Conservation (phyloP, 1,140 invertebrate species). For the Orchestia grillus region DNA sequence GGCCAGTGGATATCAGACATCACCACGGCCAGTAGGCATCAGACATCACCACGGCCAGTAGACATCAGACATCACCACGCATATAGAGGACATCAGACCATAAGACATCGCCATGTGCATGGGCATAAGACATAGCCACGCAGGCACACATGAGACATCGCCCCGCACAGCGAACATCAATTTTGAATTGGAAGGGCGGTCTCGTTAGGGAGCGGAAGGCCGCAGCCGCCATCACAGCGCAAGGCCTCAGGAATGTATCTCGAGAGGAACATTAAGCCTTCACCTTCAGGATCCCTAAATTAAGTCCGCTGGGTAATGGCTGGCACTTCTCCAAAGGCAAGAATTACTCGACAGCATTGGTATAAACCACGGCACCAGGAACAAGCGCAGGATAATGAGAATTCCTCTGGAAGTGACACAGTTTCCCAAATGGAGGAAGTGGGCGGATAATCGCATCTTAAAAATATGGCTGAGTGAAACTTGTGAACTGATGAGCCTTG, state of each 20-base stretch:
- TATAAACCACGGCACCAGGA: not conserved
- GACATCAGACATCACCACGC: too few relatives aligned
- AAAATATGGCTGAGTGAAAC: too few relatives aligned
- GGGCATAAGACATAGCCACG: not conserved
- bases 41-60: too few relatives aligned
- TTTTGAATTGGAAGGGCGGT: not conserved
- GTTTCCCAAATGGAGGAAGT: too few relatives aligned
- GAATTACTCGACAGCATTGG: not conserved
- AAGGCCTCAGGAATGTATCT: not conserved
- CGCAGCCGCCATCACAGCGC: not conserved
- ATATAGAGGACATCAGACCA: too few relatives aligned
- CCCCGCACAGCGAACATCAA: not conserved
- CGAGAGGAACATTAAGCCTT: not conserved
- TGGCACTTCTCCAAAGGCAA: not conserved
- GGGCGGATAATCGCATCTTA: too few relatives aligned
- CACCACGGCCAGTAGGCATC: too few relatives aligned
- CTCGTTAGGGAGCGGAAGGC: not conserved
- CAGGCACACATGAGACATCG: not conserved
- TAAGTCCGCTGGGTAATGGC: not conserved
- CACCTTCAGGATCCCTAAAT: slow-evolving; percentile 3
- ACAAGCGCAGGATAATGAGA: not conserved
- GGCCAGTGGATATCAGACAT: too few relatives aligned
- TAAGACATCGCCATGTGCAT: not conserved
- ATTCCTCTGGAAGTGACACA: not conserved
- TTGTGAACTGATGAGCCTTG: too few relatives aligned